Evolutionary conservation across 2,113 vertebrate genomes (phyloP).

Genomic region (Hyperopisus bebe): DNA sequence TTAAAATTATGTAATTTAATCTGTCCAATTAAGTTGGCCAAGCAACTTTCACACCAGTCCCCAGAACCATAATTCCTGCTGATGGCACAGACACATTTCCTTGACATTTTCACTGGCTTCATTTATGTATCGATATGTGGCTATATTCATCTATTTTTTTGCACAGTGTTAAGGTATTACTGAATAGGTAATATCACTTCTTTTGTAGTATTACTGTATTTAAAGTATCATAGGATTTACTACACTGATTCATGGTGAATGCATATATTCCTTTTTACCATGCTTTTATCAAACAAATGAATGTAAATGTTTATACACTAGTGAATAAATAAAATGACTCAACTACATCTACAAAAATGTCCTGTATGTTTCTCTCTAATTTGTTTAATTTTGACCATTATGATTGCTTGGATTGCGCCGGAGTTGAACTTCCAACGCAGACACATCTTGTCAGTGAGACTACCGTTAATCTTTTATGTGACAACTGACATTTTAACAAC

Average conservation of each 20-base stretch:
- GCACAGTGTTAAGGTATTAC: neutral
- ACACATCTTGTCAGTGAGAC: neutral
- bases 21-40: neutral
- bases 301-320: neutral
- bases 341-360: neutral
- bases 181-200: neutral
- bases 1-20: neutral
- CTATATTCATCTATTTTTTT: neutral
- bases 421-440: neutral
- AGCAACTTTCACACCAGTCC: neutral
- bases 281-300: neutral
- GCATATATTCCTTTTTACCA: neutral
- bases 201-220: neutral
- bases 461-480: neutral
- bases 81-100: neutral
- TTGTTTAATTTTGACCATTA: neutral
- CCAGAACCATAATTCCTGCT: neutral
- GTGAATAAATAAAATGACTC: neutral
- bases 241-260: neutral
- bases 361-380: neutral
- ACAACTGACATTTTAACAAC: neutral
- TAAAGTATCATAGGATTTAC: neutral
- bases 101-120: neutral
- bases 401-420: neutral
- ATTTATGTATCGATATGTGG: neutral